phyloP scores from a whole-genome alignment of 2,113 vertebrate species.

The Lates calcarifer region DNA sequence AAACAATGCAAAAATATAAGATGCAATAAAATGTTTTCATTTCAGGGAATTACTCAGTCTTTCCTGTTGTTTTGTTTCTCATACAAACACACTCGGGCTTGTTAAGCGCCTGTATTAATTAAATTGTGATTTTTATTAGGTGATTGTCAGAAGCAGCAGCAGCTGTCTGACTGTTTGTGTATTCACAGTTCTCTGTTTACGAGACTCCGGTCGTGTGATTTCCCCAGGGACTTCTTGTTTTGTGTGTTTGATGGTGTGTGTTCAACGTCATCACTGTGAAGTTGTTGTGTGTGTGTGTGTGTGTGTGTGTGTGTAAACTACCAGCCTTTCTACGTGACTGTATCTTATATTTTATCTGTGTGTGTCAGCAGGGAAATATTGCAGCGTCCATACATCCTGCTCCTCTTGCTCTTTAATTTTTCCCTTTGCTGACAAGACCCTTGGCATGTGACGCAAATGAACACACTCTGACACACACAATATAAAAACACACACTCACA shows the following conservation, averaged over 20 bases:
- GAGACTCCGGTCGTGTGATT: conserved; percentile 57
- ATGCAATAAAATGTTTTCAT: background rate
- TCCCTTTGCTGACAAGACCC: background rate
- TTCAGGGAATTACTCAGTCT: conserved; percentile 18
- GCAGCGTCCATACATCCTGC: conserved; percentile 39
- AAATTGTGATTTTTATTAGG: conserved; percentile 54
- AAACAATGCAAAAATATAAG: background rate
- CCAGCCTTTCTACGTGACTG: background rate
- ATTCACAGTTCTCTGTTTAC: conserved; percentile 61
- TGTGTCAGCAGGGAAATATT: conserved; percentile 37
- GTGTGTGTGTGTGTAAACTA: conserved; percentile 21
- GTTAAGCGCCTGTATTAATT: conserved; percentile 46
- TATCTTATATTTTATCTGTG: conserved; percentile 15
- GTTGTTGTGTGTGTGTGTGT: background rate
- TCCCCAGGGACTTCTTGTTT: conserved; percentile 44
- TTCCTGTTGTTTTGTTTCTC: conserved; percentile 18
- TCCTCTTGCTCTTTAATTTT: conserved; percentile 31
- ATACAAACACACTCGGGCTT: background rate
- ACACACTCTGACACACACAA: background rate
- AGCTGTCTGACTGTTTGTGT: conserved; percentile 54
- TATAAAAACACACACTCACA: background rate
- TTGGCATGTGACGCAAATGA: background rate
- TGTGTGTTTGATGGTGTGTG: too few species aligned
- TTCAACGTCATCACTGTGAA: conserved; percentile 2
- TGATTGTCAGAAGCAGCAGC: conserved; percentile 35